Base-by-base conservation (phyloP, 1,140 invertebrate species). In the Drosophila parvula region DNA sequence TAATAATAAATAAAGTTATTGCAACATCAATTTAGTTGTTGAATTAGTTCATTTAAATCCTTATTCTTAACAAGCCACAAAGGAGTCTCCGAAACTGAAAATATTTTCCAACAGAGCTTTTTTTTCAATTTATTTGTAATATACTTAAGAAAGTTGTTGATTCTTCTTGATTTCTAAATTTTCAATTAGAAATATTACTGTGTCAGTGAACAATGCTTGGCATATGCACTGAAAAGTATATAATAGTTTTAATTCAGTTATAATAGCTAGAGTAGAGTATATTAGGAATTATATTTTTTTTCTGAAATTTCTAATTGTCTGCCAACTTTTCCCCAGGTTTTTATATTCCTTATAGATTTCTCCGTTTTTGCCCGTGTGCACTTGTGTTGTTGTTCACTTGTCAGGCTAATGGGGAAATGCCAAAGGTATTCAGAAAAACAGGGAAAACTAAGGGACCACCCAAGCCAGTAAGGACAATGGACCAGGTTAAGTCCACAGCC, bases 341-440 rank as follows among this genome's bases (percentile, higher is more conserved):
- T n/a, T n/a, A n/a, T 10, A 3, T 4, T 36, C 11, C 10, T 3
- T 8, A 10, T 6, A 34, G n/a, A 51, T 30, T 32, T 22, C 30
- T 1, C 2, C 1, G n/a, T 28, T 44, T 43, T 18, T n/a, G 8
- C 28, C 10, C 5, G n/a, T 38, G 45, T 11, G 55, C 36, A 18
- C 32, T 56, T 64, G 47, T 56, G 27, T 58, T 59, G 14, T 69
- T 56, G 22, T 78, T 65, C 43, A 11, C 45, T 27, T 38, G 22
- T 38, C 45, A 22, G 50, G 43, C 34, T 43, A 61, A 47, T 61
- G 56, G 56, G 28, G 2, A 38, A 71, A 62, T 71, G 47, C n/a
- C 27, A 71, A 58, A 55, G 9, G 28, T 63, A 48, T 58, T 38
- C 36, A 56, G 38, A 63, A 41, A 55, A 47, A 55, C 18, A 27